phyloP scores from a whole-genome alignment of 2,113 vertebrate genomes.

The Rhineura floridana region DNA sequence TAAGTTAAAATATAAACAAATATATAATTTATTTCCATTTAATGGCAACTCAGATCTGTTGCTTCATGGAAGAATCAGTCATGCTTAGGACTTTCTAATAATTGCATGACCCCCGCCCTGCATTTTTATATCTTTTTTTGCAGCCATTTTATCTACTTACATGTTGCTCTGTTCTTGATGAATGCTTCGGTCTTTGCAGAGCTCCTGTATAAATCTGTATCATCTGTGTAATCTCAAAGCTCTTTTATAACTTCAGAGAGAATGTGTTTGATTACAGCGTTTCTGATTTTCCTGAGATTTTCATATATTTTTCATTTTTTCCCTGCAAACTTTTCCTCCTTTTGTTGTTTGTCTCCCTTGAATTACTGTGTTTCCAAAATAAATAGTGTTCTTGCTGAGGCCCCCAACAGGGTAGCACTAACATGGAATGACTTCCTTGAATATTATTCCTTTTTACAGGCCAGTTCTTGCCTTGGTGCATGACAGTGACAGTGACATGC shows the following conservation, averaged over 20 bases:
- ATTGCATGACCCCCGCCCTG: no score
- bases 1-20: no score
- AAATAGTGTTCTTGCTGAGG: conserved; percentile 35
- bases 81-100: neutral
- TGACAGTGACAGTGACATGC: neutral
- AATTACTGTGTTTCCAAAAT: conserved; percentile 17
- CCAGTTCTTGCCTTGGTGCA: neutral
- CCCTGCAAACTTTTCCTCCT: conserved; percentile 31
- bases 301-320: conserved; percentile 11
- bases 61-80: neutral
- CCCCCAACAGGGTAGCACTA: neutral
- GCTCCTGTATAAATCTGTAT: neutral
- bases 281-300: conserved; percentile 24
- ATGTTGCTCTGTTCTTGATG: neutral
- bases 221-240: fast-evolving
- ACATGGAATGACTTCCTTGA: conserved; percentile 4
- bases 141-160: neutral
- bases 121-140: neutral
- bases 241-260: neutral
- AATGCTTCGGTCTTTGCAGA: neutral
- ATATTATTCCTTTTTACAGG: neutral
- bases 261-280: neutral
- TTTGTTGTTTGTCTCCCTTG: conserved; percentile 37
- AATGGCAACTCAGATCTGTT: no score
- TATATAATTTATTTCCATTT: no score